phyloP scores from a whole-genome alignment of 2,113 vertebrate species.

The Chinchilla lanigera region DNA sequence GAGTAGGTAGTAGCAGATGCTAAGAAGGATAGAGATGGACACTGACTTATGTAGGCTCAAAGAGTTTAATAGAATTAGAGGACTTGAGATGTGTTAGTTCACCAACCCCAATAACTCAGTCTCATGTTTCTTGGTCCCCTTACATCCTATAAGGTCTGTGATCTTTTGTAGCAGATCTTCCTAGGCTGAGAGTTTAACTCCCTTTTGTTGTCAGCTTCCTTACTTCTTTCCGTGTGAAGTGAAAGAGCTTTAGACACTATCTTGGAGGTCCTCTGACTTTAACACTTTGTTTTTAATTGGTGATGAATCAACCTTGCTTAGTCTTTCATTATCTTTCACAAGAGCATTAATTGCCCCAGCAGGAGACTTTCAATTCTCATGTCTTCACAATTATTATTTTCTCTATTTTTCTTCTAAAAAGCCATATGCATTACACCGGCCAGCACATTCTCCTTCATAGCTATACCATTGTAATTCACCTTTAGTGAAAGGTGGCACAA shows the following conservation, averaged over 20 bases:
- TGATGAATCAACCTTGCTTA: neutral
- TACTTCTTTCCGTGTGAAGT: neutral
- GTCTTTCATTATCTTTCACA: constrained; percentile 1
- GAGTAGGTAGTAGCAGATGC: neutral
- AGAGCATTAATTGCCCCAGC: neutral
- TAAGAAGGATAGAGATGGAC: neutral
- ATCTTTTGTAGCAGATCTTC: neutral
- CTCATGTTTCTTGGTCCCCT: neutral
- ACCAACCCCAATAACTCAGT: neutral
- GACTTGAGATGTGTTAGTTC: neutral
- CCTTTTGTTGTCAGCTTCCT: neutral
- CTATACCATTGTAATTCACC: neutral
- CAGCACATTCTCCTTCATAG: neutral
- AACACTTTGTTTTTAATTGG: neutral
- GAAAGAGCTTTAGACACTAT: neutral
- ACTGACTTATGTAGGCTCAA: neutral
- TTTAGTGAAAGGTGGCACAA: neutral
- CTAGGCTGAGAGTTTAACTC: neutral
- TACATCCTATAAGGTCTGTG: neutral
- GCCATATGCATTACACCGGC: neutral
- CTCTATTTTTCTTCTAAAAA: neutral
- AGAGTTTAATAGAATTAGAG: neutral
- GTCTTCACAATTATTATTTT: neutral
- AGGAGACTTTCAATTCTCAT: neutral
- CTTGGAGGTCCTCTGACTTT: neutral